phyloP scores from a whole-genome alignment of 2,797 vertebrate species.

The Naso thynnoides region DNA sequence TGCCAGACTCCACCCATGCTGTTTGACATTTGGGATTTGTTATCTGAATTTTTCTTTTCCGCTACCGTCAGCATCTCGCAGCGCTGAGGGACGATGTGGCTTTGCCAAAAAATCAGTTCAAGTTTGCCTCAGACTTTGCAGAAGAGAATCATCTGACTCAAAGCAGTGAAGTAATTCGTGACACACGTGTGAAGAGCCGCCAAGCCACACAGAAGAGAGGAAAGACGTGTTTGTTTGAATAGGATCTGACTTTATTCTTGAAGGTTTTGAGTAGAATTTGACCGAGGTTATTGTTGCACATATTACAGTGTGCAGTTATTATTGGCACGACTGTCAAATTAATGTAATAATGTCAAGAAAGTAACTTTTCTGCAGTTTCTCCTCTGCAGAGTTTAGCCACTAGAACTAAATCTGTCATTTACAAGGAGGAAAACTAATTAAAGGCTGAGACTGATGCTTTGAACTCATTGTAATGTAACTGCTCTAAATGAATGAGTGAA shows the following conservation, averaged over 20 bases:
- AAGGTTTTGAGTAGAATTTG: not conserved
- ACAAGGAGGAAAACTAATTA: too few species aligned
- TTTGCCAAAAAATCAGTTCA: conserved; percentile 35
- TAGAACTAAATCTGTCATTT: too few species aligned
- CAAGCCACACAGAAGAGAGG: conserved; percentile 26
- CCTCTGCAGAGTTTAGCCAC: too few species aligned
- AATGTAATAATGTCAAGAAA: not conserved
- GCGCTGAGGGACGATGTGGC: conserved; percentile 25
- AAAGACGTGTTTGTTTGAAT: conserved; percentile 18
- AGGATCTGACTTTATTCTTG: not conserved
- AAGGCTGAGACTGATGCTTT: too few species aligned
- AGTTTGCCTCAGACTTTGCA: not conserved
- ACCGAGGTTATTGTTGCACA: not conserved
- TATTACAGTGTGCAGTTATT: not conserved
- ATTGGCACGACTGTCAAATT: too few species aligned
- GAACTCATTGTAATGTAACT: too few species aligned
- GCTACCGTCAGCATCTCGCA: conserved; percentile 54
- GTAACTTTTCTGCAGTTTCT: too few species aligned
- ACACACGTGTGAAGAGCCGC: not conserved
- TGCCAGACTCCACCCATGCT: conserved; percentile 46
- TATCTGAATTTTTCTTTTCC: conserved; percentile 46
- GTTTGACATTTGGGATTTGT: conserved; percentile 65
- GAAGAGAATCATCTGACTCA: conserved; percentile 12
- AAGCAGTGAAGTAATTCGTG: conserved; percentile 16
- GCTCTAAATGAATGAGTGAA: too few species aligned